Conservation (phyloP, 2,113 vertebrate genomes). For the Erpornis zantholeuca region DNA sequence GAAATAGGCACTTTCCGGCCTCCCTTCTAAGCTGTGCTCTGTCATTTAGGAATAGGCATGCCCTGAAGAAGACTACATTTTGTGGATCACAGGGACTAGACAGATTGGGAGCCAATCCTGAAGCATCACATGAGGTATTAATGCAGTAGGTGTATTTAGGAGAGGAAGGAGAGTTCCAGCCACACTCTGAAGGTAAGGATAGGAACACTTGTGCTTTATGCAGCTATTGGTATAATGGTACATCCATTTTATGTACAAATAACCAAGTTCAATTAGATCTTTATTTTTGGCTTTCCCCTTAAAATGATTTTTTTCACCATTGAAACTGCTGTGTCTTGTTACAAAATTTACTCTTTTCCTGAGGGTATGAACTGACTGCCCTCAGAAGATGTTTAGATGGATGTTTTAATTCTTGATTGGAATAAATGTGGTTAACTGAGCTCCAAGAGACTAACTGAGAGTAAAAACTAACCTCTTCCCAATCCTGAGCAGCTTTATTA, state of each 20-base stretch:
- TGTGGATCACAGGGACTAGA: not conserved
- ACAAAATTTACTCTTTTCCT: not conserved
- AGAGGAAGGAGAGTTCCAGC: not conserved
- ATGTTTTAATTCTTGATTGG: not conserved
- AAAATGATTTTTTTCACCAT: not conserved
- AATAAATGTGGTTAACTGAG: not conserved
- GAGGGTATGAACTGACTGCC: not conserved
- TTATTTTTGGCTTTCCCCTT: not conserved
- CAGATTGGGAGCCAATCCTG: not conserved
- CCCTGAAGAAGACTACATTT: not conserved
- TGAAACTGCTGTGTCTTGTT: not conserved
- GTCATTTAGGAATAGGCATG: not conserved
- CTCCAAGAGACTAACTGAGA: not conserved
- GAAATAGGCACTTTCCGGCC: not conserved
- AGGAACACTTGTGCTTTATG: not conserved
- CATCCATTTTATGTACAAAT: not conserved
- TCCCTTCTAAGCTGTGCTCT: not conserved
- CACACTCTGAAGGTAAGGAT: not conserved
- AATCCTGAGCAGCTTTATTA: not conserved
- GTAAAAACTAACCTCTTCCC: not conserved
- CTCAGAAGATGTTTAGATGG: not conserved
- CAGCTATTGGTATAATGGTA: not conserved
- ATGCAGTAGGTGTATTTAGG: not conserved
- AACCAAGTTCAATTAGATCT: not conserved
- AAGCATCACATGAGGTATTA: not conserved